Percentiles rank a stretch among this genome's conserved stretches.
These are phyloP conservation scores for Eupithecia pulchellata DNA, from an alignment of 2,888 invertebrate genomes.

Conservation along the genomic window DNA sequence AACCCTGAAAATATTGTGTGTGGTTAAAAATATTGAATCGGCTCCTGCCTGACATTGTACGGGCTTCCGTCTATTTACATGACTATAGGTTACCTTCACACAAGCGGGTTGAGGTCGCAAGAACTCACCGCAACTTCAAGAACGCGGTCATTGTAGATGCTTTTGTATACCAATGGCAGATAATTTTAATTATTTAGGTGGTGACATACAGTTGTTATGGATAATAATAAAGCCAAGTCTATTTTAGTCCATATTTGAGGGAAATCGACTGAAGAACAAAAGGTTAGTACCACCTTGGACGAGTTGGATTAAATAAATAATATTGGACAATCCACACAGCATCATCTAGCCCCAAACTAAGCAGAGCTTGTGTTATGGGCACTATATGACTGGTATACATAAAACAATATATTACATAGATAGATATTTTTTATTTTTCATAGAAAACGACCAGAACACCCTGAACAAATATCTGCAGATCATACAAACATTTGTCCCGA, in stretches of 20 bases:
- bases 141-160: conserved; percentile 39
- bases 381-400: too few relatives aligned
- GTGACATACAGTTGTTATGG: not conserved
- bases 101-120: conserved; percentile 79
- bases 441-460: too few relatives aligned
- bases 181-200: conserved; percentile 27
- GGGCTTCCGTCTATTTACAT: conserved; percentile 80
- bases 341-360: too few relatives aligned
- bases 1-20: conserved; percentile 36
- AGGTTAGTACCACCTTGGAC: conserved; percentile 21
- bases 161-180: conserved; percentile 29
- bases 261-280: conserved; percentile 27
- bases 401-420: too few relatives aligned
- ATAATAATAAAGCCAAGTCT: conserved; percentile 5
- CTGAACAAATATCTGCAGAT: too few relatives aligned
- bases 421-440: too few relatives aligned
- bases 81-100: conserved; percentile 78
- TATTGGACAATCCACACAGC: too few relatives aligned
- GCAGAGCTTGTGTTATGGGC: too few relatives aligned
- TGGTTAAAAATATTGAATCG: conserved; percentile 50
- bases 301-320: too few relatives aligned
- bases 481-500: too few relatives aligned
- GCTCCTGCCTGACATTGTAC: conserved; percentile 77
- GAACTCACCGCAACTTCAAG: conserved; percentile 55
- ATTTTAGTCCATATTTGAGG: conserved; percentile 13